Base-by-base conservation (phyloP, 2,797 vertebrate species). In the Chelmon rostratus region DNA sequence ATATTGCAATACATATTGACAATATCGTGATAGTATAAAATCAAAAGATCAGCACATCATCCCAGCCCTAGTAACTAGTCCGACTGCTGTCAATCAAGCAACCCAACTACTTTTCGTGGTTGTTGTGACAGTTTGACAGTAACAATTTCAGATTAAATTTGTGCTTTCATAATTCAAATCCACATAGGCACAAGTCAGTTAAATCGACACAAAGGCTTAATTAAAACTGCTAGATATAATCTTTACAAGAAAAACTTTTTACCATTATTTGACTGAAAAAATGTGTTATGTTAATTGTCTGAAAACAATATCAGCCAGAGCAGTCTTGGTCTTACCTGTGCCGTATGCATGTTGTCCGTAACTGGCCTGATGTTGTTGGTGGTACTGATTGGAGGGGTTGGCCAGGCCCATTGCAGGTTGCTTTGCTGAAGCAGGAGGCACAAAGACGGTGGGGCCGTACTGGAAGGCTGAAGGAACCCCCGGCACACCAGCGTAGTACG, bases 381-480 rank as follows among this genome's bases (percentile, higher is more conserved):
- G 98, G 90, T 98, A 99, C 57, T 98, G 97, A 63, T 94, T 94
- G 0, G 96, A 96, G 0, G 96, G 93, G 0, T 96, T 96, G 72
- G 94, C 96, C 73, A 98, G 92, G 81, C 93, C 96, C 93, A 99
- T 95, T 9, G 95, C 88, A 0, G 97, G 97, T 87, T 99, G 98
- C 88, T 99, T 99, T 78, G 98, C 97, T 6, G 97, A 97, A 12
- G 97, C 94, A 19, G 96, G 96, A 90, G 98, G 97, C 86, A 99
- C 97, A 91, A 99, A 99, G 93, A 99, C 96, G 16, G 98, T 96
- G 75, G 97, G 98, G 54, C 96, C 98, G 0, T 99, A 99, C 73
- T 98, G 98, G 94, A 99, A 99, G 81, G 98, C 97, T 82, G 96
- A 97, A 86, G 97, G 98, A 86, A 99, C 95, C 0, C 97, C 97